Conservation (phyloP, 64 coral and sea anemone genomes). For the Dendrophyllia cribrosa region DNA sequence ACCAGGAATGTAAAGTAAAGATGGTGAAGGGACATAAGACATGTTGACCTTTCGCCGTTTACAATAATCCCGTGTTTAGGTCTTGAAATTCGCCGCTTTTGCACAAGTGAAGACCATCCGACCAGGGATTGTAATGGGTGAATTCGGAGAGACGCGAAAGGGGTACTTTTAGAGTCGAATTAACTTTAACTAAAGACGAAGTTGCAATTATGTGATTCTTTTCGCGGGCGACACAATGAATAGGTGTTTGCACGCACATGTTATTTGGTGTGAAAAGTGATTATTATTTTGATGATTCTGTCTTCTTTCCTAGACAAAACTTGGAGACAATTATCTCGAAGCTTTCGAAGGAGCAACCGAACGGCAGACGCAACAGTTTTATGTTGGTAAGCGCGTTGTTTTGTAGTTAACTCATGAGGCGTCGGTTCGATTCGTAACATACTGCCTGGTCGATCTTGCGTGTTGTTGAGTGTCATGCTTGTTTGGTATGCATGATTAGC, state of each 20-base stretch:
- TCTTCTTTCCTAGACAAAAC: slow-evolving; percentile 56
- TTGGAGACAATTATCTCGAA: slow-evolving; percentile 79
- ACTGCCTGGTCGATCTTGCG: slow-evolving; percentile 59
- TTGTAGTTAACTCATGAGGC: slow-evolving; percentile 14
- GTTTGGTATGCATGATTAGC: slow-evolving; percentile 38
- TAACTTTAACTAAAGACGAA: neutral
- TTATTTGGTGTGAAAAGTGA: slow-evolving; percentile 49
- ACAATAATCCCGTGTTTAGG: slow-evolving; percentile 56
- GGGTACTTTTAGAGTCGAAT: slow-evolving; percentile 48
- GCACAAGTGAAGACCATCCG: slow-evolving; percentile 24
- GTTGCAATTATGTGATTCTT: slow-evolving; percentile 24
- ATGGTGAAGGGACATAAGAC: slow-evolving; percentile 60
- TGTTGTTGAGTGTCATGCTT: slow-evolving; percentile 44
- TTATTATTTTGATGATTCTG: slow-evolving; percentile 17
- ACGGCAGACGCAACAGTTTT: slow-evolving; percentile 64
- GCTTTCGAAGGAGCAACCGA: slow-evolving; percentile 74
- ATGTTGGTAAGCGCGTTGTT: slow-evolving; percentile 62
- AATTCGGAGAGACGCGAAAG: slow-evolving; percentile 63
- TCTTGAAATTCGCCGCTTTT: slow-evolving; percentile 25
- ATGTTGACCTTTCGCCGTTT: slow-evolving; percentile 78
- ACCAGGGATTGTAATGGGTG: slow-evolving; percentile 59
- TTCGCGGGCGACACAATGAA: slow-evolving; percentile 44
- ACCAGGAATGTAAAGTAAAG: slow-evolving; percentile 75
- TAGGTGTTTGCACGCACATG: slow-evolving; percentile 55
- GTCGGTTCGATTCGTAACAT: slow-evolving; percentile 31